Conservation (phyloP, 1,140 invertebrate species). For the Belonocnema kinseyi region DNA sequence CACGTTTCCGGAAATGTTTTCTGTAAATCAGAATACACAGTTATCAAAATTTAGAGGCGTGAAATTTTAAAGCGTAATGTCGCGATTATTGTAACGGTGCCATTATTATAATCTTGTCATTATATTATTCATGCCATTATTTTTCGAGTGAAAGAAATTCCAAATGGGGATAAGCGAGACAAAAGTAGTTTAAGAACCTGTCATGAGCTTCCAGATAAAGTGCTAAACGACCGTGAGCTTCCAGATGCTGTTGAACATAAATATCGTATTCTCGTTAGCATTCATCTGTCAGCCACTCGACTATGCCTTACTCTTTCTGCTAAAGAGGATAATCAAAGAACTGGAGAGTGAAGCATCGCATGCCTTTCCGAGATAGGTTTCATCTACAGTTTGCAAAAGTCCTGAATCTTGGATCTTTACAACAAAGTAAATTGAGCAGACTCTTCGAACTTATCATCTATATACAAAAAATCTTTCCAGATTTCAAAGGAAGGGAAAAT, state of each 20-base stretch:
- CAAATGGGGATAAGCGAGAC: slow-evolving; percentile 23
- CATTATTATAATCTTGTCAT: neutral
- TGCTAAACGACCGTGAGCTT: slow-evolving; percentile 29
- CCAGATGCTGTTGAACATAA: slow-evolving; percentile 27
- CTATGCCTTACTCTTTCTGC: slow-evolving; percentile 22
- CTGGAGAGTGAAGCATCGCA: slow-evolving; percentile 5
- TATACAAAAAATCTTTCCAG: too few relatives aligned
- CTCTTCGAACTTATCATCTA: too few relatives aligned
- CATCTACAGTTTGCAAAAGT: too few relatives aligned
- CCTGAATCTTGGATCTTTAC: too few relatives aligned
- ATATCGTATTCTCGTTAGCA: slow-evolving; percentile 31
- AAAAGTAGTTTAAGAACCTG: slow-evolving; percentile 36
- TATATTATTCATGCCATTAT: slow-evolving; percentile 14
- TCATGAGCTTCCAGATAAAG: slow-evolving; percentile 29
- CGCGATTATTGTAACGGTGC: neutral
- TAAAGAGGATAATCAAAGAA: slow-evolving; percentile 27
- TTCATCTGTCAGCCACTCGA: slow-evolving; percentile 30
- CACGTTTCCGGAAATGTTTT: too few relatives aligned
- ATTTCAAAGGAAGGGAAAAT: too few relatives aligned
- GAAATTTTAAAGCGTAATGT: neutral
- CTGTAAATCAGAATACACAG: too few relatives aligned
- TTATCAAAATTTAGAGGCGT: too few relatives aligned
- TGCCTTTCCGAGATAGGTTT: neutral
- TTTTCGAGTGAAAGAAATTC: slow-evolving; percentile 16
- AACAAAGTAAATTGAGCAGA: too few relatives aligned